phyloP scores from a whole-genome alignment of 2,797 vertebrate genomes.

The Parambassis ranga region DNA sequence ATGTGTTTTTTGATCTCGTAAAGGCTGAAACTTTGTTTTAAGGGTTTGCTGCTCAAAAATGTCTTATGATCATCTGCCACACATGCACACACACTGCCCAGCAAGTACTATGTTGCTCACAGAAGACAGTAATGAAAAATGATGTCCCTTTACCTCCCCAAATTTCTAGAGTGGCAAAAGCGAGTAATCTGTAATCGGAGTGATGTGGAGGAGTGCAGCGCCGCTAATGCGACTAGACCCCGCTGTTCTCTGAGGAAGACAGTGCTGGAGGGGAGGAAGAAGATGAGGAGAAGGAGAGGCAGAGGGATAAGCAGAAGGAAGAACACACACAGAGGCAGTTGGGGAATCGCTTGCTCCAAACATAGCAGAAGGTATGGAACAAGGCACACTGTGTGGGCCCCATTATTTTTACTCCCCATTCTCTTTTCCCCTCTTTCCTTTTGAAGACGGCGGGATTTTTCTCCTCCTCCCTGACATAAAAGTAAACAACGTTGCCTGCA shows the following conservation, averaged over 20 bases:
- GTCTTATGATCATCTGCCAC: constrained; percentile 18
- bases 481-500: constrained; percentile 99
- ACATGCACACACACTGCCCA: constrained; percentile 2
- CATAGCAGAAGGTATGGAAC: constrained; percentile 78
- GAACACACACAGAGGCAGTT: constrained; percentile 71
- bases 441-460: constrained; percentile 93
- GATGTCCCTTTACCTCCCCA: constrained; percentile 56
- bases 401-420: constrained; percentile 86
- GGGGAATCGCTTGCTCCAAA: constrained; percentile 69
- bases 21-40: constrained; percentile 15
- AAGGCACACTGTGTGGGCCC: constrained; percentile 77
- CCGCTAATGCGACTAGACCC: constrained; percentile 71
- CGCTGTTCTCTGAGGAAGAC: constrained; percentile 73
- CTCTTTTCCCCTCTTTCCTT: constrained; percentile 77
- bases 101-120: constrained; percentile 51
- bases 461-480: constrained; percentile 92
- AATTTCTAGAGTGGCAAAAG: constrained; percentile 67
- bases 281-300: constrained; percentile 44
- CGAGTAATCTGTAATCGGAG: constrained; percentile 69
- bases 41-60: constrained; percentile 18
- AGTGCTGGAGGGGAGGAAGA: constrained; percentile 71
- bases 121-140: constrained; percentile 68
- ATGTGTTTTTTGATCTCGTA: constrained; percentile 50
- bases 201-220: constrained; percentile 65
- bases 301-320: constrained; percentile 54